A percentile compares a stretch with the other conserved stretches of the same genome.
Evolutionary conservation across 2,797 vertebrate genomes (phyloP).

Genomic region (Geotrypetes seraphini): DNA sequence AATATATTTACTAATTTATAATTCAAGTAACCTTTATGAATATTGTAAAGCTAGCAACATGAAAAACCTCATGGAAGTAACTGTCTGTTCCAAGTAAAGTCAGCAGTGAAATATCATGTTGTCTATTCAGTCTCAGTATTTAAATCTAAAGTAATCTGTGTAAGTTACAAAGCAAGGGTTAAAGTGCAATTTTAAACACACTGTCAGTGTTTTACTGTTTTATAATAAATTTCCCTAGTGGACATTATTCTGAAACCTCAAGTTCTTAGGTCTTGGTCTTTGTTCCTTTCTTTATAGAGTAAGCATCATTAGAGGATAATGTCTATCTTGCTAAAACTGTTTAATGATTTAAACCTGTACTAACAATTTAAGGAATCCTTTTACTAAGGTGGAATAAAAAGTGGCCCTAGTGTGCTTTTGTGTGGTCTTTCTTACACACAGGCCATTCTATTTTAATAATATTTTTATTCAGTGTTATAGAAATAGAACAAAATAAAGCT

Average conservation of each 20-base stretch:
- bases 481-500: too few relatives aligned
- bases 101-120: background rate
- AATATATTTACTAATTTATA: conserved; percentile 19
- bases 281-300: conserved; percentile 24
- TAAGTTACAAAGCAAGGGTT: conserved; percentile 12
- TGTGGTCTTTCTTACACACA: too few relatives aligned
- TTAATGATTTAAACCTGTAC: conserved; percentile 22
- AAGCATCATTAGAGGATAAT: conserved; percentile 41
- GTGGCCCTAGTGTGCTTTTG: too few relatives aligned
- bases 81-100: conserved; percentile 5
- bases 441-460: too few relatives aligned
- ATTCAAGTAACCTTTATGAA: conserved; percentile 32
- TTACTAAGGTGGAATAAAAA: too few relatives aligned
- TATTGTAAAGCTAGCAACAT: conserved; percentile 14
- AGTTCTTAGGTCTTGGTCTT: conserved; percentile 30
- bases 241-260: conserved; percentile 30
- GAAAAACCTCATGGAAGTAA: conserved; percentile 11
- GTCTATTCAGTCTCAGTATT: conserved; percentile 8
- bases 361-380: too few relatives aligned
- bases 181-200: conserved; percentile 14
- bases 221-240: conserved; percentile 20
- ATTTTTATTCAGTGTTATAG: too few relatives aligned
- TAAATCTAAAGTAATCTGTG: conserved; percentile 26
- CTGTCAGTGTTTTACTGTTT: conserved; percentile 22
- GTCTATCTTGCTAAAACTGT: conserved; percentile 23